Evolutionary conservation across 1,140 invertebrate species (phyloP).

Genomic region (Papilio dardanus): DNA sequence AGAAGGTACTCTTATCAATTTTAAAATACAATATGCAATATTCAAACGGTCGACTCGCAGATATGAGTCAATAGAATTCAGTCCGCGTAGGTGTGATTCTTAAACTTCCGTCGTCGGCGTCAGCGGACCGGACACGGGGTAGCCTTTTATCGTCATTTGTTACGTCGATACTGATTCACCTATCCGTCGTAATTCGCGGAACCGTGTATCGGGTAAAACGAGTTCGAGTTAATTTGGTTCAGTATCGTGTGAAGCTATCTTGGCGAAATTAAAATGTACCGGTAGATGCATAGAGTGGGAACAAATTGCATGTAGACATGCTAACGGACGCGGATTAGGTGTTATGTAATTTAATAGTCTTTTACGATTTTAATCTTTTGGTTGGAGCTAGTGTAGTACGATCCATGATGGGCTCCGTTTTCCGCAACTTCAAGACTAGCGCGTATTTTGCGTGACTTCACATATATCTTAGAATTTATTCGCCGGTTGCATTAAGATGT

Average conservation of each 20-base stretch:
- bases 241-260: constrained; percentile 43
- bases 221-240: constrained; percentile 37
- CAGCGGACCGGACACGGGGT: constrained; percentile 54
- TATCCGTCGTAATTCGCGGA: constrained; percentile 45
- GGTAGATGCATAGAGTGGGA: constrained; percentile 60
- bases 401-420: too few relatives aligned
- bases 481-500: too few relatives aligned
- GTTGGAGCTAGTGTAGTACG: too few relatives aligned
- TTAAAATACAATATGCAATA: background rate
- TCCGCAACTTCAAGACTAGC: too few relatives aligned
- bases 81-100: constrained; percentile 55
- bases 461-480: too few relatives aligned
- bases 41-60: constrained; percentile 1
- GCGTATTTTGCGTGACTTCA: too few relatives aligned
- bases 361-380: background rate
- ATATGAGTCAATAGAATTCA: constrained; percentile 57
- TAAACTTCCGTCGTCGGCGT: constrained; percentile 65
- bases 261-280: constrained; percentile 44
- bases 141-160: constrained; percentile 53
- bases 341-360: background rate
- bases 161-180: constrained; percentile 51
- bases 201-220: constrained; percentile 34
- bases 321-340: constrained; percentile 57
- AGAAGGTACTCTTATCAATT: constrained; percentile 6
- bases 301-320: constrained; percentile 56